Conservation (phyloP, 1,140 invertebrate species). For the Pollicipes pollicipes region DNA sequence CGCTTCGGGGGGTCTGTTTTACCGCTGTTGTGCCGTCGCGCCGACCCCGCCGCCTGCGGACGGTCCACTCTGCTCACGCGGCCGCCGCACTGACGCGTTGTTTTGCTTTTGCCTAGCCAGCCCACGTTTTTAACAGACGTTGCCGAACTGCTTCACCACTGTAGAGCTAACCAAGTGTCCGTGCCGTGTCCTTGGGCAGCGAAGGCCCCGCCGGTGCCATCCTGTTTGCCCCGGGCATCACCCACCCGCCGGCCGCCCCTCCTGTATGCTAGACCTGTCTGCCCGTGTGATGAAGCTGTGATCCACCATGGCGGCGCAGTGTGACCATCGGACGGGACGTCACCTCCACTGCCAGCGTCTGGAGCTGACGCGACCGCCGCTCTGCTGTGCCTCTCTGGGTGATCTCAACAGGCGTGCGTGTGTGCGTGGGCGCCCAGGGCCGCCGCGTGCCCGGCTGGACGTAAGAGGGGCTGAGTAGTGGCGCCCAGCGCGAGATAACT, state of each 20-base stretch:
- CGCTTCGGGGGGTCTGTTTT: neutral
- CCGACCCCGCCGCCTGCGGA: too few relatives aligned
- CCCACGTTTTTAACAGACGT: neutral
- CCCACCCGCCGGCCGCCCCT: too few relatives aligned
- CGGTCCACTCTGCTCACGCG: too few relatives aligned
- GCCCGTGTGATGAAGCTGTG: too few relatives aligned
- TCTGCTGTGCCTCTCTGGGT: neutral
- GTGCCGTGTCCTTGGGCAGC: neutral
- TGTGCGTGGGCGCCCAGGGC: neutral
- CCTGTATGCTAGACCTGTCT: neutral
- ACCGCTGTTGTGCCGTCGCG: neutral
- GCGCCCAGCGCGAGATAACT: too few relatives aligned
- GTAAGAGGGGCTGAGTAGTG: neutral
- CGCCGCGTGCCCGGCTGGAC: too few relatives aligned
- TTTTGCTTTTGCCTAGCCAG: neutral
- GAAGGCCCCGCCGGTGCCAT: too few relatives aligned
- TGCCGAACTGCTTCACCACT: neutral
- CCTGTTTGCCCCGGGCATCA: too few relatives aligned
- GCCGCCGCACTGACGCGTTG: neutral
- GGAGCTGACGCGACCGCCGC: too few relatives aligned
- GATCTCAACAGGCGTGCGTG: neutral
- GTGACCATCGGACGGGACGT: too few relatives aligned
- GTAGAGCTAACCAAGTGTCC: neutral
- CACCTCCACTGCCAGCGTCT: too few relatives aligned
- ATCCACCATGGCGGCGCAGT: too few relatives aligned